These are phyloP conservation scores for Trachelus iudaicus DNA, from an alignment of 2,888 invertebrate genomes.

Conservation along the genomic window DNA sequence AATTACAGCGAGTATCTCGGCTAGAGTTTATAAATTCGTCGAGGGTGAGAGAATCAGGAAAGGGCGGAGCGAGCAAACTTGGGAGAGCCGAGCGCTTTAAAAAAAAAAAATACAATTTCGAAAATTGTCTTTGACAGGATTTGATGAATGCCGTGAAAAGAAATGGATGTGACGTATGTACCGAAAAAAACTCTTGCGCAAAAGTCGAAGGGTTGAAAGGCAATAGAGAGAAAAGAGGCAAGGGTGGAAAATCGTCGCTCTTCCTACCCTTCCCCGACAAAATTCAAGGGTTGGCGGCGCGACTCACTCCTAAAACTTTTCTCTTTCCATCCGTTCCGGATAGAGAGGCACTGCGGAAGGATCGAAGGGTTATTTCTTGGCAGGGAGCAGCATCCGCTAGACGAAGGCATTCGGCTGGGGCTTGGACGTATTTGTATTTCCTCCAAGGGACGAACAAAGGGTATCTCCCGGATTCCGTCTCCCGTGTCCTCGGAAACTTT, in stretches of 20 bases:
- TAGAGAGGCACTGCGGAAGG: background rate
- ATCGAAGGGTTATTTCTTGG: background rate
- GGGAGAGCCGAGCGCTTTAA: background rate
- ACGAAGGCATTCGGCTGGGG: background rate
- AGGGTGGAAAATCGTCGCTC: background rate
- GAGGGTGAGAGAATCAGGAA: background rate
- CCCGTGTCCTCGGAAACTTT: slow-evolving; percentile 35
- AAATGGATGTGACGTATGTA: background rate
- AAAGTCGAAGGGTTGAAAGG: background rate
- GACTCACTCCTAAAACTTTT: background rate
- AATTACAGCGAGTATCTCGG: slow-evolving; percentile 34
- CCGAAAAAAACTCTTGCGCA: background rate
- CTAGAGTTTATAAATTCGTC: background rate
- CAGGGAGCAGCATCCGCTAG: background rate
- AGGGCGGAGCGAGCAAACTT: background rate
- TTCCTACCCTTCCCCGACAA: background rate
- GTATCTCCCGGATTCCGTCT: background rate
- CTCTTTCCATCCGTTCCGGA: background rate
- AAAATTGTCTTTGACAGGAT: background rate
- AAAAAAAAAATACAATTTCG: background rate
- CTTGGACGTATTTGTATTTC: background rate
- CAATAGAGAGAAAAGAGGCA: background rate
- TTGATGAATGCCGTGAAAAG: background rate
- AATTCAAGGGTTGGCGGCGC: background rate
- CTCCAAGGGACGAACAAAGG: background rate